Conservation (phyloP, 2,113 vertebrate genomes). For the Axis porcinus region DNA sequence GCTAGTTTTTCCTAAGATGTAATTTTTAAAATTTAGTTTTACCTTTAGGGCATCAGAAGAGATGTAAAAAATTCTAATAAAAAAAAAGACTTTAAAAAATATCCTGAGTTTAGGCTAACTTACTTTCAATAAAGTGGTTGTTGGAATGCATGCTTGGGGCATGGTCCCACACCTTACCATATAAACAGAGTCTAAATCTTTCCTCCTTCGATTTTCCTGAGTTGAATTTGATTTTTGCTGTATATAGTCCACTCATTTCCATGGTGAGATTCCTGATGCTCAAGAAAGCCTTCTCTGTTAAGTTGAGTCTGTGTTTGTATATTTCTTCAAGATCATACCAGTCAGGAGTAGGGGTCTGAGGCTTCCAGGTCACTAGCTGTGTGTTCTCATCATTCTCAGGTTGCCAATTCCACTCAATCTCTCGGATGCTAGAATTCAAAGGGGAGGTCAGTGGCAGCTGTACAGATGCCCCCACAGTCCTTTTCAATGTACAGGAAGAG, state of each 20-base stretch:
- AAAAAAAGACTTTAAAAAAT: not conserved
- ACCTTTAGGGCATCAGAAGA: not conserved
- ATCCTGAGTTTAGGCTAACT: not conserved
- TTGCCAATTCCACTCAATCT: not conserved
- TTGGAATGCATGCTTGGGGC: not conserved
- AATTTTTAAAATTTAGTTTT: not conserved
- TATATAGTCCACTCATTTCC: not conserved
- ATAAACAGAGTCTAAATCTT: not conserved
- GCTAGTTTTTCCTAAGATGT: not conserved
- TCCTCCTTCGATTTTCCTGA: not conserved
- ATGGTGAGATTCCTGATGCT: not conserved
- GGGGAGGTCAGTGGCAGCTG: not conserved
- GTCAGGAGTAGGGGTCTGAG: fast-evolving
- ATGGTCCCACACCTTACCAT: not conserved
- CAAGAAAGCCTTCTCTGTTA: not conserved
- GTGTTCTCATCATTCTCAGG: not conserved
- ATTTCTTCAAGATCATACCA: not conserved
- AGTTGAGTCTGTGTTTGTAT: not conserved
- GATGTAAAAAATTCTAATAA: not conserved
- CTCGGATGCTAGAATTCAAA: not conserved
- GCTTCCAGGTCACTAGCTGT: not conserved
- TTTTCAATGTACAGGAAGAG: not conserved
- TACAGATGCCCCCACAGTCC: not conserved
- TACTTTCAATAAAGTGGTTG: not conserved
- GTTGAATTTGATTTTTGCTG: not conserved